Conservation (phyloP, 1,140 invertebrate species). For the Drosophila lacertosa region DNA sequence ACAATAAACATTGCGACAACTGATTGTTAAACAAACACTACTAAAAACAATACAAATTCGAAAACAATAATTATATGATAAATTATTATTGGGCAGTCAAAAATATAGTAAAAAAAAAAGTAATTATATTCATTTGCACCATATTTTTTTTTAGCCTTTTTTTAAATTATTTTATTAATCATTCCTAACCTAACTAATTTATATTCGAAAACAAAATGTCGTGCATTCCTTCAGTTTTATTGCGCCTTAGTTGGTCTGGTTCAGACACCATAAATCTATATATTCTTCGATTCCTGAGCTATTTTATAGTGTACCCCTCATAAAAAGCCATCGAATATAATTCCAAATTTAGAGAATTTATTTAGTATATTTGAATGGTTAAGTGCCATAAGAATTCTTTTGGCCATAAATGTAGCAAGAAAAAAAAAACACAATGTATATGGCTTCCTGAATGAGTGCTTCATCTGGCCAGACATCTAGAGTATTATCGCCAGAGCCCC, state of each 20-base stretch:
- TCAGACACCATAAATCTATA: slow-evolving; percentile 8
- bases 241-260: neutral
- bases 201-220: too few relatives aligned
- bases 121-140: neutral
- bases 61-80: neutral
- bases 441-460: slow-evolving; percentile 28
- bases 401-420: slow-evolving; percentile 11
- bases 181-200: too few relatives aligned
- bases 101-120: neutral
- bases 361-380: neutral
- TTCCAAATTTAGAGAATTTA: neutral
- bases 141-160: too few relatives aligned
- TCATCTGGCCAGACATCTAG: slow-evolving; percentile 20
- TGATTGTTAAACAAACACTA: neutral
- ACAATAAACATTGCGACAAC: neutral
- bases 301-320: slow-evolving; percentile 16
- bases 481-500: slow-evolving; percentile 32
- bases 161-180: too few relatives aligned
- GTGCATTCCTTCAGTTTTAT: too few relatives aligned
- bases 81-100: neutral
- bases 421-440: slow-evolving; percentile 23
- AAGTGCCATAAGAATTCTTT: slow-evolving; percentile 1
- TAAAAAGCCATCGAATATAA: slow-evolving; percentile 4
- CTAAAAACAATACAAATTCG: neutral
- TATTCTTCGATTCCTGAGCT: slow-evolving; percentile 9